These are phyloP conservation scores for Hyppa rectilinea DNA, from an alignment of 2,888 invertebrate species.

Conservation along the genomic window DNA sequence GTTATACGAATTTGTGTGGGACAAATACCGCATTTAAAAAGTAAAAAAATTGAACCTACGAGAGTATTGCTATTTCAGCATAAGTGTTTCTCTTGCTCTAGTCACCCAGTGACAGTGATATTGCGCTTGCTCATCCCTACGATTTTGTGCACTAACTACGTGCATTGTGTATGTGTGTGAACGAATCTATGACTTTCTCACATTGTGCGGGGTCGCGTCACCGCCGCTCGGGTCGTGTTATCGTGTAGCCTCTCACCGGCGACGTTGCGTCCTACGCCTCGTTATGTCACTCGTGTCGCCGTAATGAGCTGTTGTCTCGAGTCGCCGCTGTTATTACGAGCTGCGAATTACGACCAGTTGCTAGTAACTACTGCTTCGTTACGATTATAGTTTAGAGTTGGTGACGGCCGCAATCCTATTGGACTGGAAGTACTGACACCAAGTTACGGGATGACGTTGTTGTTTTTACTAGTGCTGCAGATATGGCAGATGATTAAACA, in stretches of 20 bases:
- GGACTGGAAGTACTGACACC: background rate
- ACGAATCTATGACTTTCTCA: conserved; percentile 48
- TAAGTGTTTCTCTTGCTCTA: conserved; percentile 20
- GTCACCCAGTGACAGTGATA: conserved; percentile 63
- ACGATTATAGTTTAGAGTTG: conserved; percentile 14
- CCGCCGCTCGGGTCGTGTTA: background rate
- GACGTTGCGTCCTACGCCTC: conserved; percentile 20
- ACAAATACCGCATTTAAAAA: too few species aligned
- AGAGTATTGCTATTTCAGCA: background rate
- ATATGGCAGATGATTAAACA: background rate
- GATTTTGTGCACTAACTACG: conserved; percentile 24
- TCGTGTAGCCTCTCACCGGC: conserved; percentile 20
- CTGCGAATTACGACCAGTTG: background rate
- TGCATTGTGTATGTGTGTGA: conserved; percentile 56
- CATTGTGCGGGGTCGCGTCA: conserved; percentile 41
- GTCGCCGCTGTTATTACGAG: conserved; percentile 9
- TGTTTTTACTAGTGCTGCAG: background rate
- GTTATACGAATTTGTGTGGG: too few species aligned
- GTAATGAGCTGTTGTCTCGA: conserved; percentile 28
- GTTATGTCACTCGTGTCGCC: conserved; percentile 45
- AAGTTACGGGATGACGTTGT: background rate
- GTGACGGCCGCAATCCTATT: background rate
- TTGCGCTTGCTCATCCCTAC: conserved; percentile 23
- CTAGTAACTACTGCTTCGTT: conserved; percentile 17
- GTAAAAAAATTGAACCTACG: too few species aligned